These are phyloP conservation scores for Rhagium mordax DNA, from an alignment of 2,888 invertebrate genomes.

Conservation along the genomic window DNA sequence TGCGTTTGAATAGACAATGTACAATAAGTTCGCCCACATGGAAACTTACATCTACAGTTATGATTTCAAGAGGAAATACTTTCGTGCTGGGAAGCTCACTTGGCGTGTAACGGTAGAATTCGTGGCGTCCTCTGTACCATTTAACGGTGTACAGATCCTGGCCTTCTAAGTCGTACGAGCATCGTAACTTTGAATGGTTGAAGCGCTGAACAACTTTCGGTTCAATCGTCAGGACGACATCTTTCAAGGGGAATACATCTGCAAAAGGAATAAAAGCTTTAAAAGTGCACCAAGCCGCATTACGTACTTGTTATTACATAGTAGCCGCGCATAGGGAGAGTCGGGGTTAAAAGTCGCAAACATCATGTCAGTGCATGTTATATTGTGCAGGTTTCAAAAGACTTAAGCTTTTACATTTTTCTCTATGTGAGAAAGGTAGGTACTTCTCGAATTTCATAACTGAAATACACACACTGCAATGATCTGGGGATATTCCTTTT, in stretches of 20 bases:
- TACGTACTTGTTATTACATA: neutral
- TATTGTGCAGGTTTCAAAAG: too few relatives aligned
- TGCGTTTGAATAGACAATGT: neutral
- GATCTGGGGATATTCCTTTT: too few relatives aligned
- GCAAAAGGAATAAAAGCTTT: constrained; percentile 52
- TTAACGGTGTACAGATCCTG: constrained; percentile 85
- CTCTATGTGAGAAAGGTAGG: too few relatives aligned
- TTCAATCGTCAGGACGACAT: constrained; percentile 80
- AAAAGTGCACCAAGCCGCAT: neutral
- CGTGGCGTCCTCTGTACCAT: constrained; percentile 88
- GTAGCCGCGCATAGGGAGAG: neutral
- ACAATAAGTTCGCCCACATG: neutral
- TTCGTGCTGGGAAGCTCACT: constrained; percentile 81
- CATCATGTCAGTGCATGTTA: too few relatives aligned
- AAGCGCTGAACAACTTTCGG: constrained; percentile 81
- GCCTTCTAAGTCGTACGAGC: constrained; percentile 85
- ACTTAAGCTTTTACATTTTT: too few relatives aligned
- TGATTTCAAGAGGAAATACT: constrained; percentile 82
- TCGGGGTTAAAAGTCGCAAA: too few relatives aligned
- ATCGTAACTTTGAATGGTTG: constrained; percentile 79
- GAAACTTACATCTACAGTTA: constrained; percentile 86
- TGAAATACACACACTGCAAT: too few relatives aligned
- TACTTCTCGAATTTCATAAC: too few relatives aligned
- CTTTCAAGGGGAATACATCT: constrained; percentile 79
- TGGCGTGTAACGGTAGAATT: constrained; percentile 89